Conservation (phyloP, 2,888 invertebrate species). For the Ophioninae sp. region DNA sequence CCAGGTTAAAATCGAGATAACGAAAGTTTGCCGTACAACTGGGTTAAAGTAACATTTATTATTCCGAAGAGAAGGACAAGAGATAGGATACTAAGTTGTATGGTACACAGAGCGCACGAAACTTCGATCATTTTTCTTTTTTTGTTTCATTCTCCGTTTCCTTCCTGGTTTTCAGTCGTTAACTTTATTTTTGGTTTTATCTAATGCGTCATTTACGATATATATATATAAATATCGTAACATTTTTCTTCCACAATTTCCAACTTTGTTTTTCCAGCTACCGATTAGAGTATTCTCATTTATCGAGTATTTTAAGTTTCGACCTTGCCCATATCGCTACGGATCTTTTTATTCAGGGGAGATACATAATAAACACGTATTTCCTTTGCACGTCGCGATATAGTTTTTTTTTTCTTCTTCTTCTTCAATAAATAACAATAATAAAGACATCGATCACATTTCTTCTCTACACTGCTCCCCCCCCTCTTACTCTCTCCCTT, state of each 20-base stretch:
- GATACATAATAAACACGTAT: conserved; percentile 57
- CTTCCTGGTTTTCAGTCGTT: conserved; percentile 13
- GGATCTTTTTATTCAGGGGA: conserved; percentile 30
- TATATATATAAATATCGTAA: too few relatives aligned
- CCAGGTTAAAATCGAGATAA: conserved; percentile 1
- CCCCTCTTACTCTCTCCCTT: not conserved
- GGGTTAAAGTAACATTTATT: conserved; percentile 74
- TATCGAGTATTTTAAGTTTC: not conserved
- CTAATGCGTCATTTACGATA: conserved; percentile 34
- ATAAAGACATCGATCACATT: conserved; percentile 42
- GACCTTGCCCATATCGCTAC: conserved; percentile 3
- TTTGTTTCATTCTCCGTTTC: conserved; percentile 5
- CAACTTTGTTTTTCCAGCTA: not conserved
- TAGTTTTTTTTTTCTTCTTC: conserved; percentile 31
- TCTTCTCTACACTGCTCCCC: not conserved
- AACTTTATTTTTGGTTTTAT: conserved; percentile 38
- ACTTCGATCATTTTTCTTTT: conserved; percentile 40
- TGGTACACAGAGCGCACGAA: conserved; percentile 67
- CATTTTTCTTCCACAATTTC: not conserved
- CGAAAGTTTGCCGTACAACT: conserved; percentile 53
- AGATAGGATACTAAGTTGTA: conserved; percentile 61
- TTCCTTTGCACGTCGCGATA: conserved; percentile 35
- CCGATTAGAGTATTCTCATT: not conserved
- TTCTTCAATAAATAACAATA: conserved; percentile 52
- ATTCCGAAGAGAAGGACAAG: conserved; percentile 64